These are phyloP conservation scores for Phortica variegata DNA, from an alignment of 1,140 invertebrate species.

Conservation along the genomic window DNA sequence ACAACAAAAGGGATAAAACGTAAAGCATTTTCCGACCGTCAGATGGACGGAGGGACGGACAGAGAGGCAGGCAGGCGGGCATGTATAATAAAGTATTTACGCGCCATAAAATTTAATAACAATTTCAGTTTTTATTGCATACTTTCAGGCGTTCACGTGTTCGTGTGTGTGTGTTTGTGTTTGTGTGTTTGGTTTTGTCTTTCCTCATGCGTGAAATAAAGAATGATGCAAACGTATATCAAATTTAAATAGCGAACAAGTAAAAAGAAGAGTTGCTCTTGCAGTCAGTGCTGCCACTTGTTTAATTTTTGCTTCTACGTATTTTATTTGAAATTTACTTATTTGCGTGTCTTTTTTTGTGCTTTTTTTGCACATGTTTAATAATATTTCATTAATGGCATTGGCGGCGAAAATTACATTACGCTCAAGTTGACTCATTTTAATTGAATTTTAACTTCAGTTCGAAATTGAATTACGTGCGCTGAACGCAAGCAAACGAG, in stretches of 20 bases:
- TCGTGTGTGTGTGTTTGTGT: conserved; percentile 5
- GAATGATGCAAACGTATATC: too few relatives aligned
- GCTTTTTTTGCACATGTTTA: conserved; percentile 23
- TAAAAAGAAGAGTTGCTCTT: too few relatives aligned
- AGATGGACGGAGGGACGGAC: too few relatives aligned
- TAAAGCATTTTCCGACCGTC: too few relatives aligned
- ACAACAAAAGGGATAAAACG: too few relatives aligned
- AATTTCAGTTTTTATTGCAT: conserved; percentile 46
- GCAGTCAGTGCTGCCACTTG: too few relatives aligned
- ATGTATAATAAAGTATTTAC: conserved; percentile 57
- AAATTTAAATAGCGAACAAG: too few relatives aligned
- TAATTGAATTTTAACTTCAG: conserved; percentile 55
- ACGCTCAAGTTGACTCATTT: conserved; percentile 55
- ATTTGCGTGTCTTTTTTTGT: conserved; percentile 2
- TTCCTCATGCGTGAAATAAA: too few relatives aligned
- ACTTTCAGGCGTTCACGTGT: conserved; percentile 4
- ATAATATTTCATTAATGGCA: conserved; percentile 54
- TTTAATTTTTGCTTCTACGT: too few relatives aligned
- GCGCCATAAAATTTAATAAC: conserved; percentile 56
- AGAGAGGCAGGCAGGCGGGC: too few relatives aligned
- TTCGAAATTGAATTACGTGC: conserved; percentile 54
- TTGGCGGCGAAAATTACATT: conserved; percentile 50
- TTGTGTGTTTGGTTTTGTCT: too few relatives aligned
- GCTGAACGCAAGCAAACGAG: conserved; percentile 22
- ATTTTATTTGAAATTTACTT: conserved; percentile 15